Evolutionary conservation across 37 sponge, comb jelly and placozoan genomes (phyloP).

Genomic region (Aplysina aerophoba): DNA sequence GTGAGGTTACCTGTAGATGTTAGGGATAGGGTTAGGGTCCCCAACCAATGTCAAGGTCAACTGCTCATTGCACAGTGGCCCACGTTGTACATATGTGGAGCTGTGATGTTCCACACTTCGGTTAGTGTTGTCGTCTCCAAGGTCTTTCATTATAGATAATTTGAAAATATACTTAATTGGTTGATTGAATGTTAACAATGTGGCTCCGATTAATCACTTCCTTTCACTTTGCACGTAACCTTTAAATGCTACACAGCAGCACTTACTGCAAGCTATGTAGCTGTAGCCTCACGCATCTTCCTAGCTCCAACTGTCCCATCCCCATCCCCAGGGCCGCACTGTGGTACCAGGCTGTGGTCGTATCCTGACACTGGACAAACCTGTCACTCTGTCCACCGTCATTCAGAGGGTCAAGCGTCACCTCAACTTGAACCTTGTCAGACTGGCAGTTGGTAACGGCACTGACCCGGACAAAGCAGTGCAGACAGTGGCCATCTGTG

Average conservation of each 20-base stretch:
- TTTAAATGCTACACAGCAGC: too few relatives aligned
- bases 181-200: too few relatives aligned
- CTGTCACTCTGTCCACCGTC: constrained; percentile 51
- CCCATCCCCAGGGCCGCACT: neutral
- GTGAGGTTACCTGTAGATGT: neutral
- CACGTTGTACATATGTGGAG: too few relatives aligned
- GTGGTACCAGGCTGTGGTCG: constrained; percentile 54
- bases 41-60: neutral
- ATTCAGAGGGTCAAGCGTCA: constrained; percentile 62
- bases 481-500: constrained; percentile 83
- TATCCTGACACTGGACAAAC: constrained; percentile 48
- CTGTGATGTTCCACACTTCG: too few relatives aligned
- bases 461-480: constrained; percentile 20
- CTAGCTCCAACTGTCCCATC: neutral
- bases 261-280: too few relatives aligned
- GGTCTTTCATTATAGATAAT: too few relatives aligned
- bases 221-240: too few relatives aligned
- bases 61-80: too few relatives aligned
- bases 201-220: too few relatives aligned
- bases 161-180: too few relatives aligned
- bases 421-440: constrained; percentile 57
- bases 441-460: constrained; percentile 51
- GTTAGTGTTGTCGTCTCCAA: too few relatives aligned
- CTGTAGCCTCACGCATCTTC: too few relatives aligned
- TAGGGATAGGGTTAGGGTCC: neutral